Evolutionary conservation across 2,797 vertebrate species (phyloP).

Genomic region (Graptemys geographica): DNA sequence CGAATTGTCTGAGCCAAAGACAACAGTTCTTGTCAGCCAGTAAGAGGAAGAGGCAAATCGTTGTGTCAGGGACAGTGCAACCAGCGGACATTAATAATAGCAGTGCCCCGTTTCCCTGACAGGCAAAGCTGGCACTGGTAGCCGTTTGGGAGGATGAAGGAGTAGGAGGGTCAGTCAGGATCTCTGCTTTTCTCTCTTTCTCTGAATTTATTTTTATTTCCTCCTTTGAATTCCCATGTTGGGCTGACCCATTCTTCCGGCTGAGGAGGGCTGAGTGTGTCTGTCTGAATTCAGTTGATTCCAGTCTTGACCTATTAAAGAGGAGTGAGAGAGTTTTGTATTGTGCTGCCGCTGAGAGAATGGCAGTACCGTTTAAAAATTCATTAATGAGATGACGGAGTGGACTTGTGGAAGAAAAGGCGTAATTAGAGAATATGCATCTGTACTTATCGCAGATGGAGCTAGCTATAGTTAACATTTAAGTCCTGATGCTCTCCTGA

Average conservation of each 20-base stretch:
- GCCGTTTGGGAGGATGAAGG: not conserved
- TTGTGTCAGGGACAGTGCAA: not conserved
- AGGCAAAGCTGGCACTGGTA: not conserved
- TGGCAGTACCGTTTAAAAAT: not conserved
- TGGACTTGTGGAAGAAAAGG: not conserved
- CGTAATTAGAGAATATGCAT: not conserved
- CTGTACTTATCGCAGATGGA: not conserved
- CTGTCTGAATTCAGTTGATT: not conserved
- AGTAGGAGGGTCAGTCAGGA: not conserved
- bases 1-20: not conserved
- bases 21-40: not conserved
- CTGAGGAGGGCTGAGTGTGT: not conserved
- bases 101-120: not conserved
- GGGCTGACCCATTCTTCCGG: not conserved
- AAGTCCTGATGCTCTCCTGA: not conserved
- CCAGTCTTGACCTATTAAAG: not conserved
- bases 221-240: not conserved
- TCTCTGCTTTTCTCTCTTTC: not conserved
- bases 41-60: not conserved
- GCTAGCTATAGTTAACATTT: not conserved
- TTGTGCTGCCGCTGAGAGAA: not conserved
- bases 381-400: not conserved
- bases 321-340: not conserved
- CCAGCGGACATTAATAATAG: constrained; percentile 10
- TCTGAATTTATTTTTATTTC: not conserved